Base-by-base conservation (phyloP, 2,113 vertebrate species). In the Crotophaga sulcirostris region DNA sequence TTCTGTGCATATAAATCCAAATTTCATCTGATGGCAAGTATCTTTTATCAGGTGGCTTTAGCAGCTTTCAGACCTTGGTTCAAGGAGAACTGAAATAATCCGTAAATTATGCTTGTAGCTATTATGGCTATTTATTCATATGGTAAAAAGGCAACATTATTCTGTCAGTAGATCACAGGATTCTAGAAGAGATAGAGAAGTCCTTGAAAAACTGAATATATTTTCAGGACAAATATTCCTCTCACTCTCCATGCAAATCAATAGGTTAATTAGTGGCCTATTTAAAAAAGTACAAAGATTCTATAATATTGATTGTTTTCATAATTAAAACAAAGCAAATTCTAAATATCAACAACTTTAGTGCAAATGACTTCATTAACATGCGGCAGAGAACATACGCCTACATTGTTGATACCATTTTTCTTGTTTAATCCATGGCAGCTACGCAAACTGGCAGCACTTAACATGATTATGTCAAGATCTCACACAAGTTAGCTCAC, bases 401-500 rank as follows among this genome's bases (percentile, higher is more conserved):
- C 77, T 95, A 79, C 66, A 18, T 84, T 68, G 90, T 95, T 96
- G 84, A 89, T 95, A 93, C 47, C 16, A 92, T 96, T 98, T 96
- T 96, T 97, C 96, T 97, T 95, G 77, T 90, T 97, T 90, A 97
- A 93, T 95, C 75, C 69, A 89, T 38, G 83, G 92, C 90, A 96
- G 90, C 89, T 86, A 88, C 1, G 26, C 87, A 96, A 94, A 97
- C 78, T 96, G 94, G 97, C 94, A 97, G 78, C 93, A 95, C 85
- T 98, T 97, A 98, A 97, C 91, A 94, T 89, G 90, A 97, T 98
- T 98, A 97, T 89, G 81, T 97, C 97, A 98, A 97, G 88, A 82
- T 97, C 92, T 96, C 72, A 91, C 94, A 90, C 88, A 96, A 97
- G 93, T 97, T 97, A 97, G 94, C 96, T 97, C 89, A 93, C 96